Percentiles rank a stretch among this genome's conserved stretches.
These are phyloP conservation scores for Synanceia verrucosa DNA, from an alignment of 2,797 vertebrate species.

Conservation along the genomic window DNA sequence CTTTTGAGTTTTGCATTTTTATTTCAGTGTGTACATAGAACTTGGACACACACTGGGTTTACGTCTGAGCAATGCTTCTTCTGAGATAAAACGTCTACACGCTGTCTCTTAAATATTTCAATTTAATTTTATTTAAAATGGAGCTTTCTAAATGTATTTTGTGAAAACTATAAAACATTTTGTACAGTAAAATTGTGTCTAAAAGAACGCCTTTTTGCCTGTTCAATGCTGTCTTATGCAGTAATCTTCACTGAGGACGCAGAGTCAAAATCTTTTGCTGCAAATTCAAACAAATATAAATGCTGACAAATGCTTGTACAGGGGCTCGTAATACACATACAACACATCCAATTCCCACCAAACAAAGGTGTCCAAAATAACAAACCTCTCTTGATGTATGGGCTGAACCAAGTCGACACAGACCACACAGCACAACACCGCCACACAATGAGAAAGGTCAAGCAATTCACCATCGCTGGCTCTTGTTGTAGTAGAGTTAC, in stretches of 20 bases:
- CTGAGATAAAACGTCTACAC: conserved; percentile 83
- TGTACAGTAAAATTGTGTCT: conserved; percentile 87
- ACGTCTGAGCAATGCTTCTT: conserved; percentile 84
- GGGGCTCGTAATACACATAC: conserved; percentile 33
- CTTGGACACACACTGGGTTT: conserved; percentile 81
- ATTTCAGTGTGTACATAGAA: conserved; percentile 81
- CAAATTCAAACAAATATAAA: conserved; percentile 36
- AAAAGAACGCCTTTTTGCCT: conserved; percentile 79
- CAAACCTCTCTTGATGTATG: conserved; percentile 73
- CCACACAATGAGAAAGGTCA: conserved; percentile 81
- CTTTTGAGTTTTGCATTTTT: conserved; percentile 82
- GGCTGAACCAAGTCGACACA: conserved; percentile 72
- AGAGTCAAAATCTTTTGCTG: conserved; percentile 8
- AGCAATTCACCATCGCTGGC: conserved; percentile 77
- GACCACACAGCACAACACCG: conserved; percentile 78
- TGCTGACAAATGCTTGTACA: conserved; percentile 28
- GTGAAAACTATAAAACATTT: conserved; percentile 90
- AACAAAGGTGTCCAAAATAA: conserved; percentile 64
- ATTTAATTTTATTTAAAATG: conserved; percentile 90
- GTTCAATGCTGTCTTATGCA: conserved; percentile 53
- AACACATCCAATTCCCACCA: conserved; percentile 60
- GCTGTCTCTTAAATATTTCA: conserved; percentile 88
- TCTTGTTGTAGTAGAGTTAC: conserved; percentile 82
- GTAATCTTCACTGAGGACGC: conserved; percentile 5
- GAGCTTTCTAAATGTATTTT: conserved; percentile 91